Base-by-base conservation (phyloP, 2,797 vertebrate species). In the Ceyx erithaca region DNA sequence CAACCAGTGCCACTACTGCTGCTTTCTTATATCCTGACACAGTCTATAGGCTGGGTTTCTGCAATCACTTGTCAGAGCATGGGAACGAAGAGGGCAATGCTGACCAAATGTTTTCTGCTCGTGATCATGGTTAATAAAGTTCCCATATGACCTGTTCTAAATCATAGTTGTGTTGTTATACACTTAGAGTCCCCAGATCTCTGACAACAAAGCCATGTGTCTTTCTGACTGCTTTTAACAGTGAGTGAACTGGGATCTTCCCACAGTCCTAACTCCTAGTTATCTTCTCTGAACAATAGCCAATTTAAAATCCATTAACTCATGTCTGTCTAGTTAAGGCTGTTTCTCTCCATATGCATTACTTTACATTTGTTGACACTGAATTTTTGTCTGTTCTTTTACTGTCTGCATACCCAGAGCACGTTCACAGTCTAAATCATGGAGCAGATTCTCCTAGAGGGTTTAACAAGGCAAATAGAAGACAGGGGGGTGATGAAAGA, bases 341-440 rank as follows among this genome's bases (percentile, higher is more conserved):
- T 55, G 12, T 72, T 91, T 79, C 54, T 33, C 33, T 87, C 52
- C 25, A 10, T 80, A 77, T 75, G 70, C 14, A 82, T 93, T 85
- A 69, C 51, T 94, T 86, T 76, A 71, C 41, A n/a, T 87, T 87
- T 95, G 77, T 33, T 82, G 88, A 62, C 64, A 71, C 57, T 68
- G 68, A 87, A 57, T 93, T 92, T 92, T 92, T 70, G 52, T 67
- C 72, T 83, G 30, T 58, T 86, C 46, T 85, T 92, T 93, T 87
- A 87, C 75, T 80, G 61, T 41, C 58, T 85, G 33, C 37, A 31
- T 76, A 68, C 14, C 63, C 75, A 35, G 49, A 54, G 54, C 1
- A 1, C 64, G 37, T 75, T 80, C 72, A 62, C 54, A 67, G 62
- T 33, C 64, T 81, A 51, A 85, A 80, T 31, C 37, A 40, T 40